phyloP scores from a whole-genome alignment of 2,113 vertebrate species.

The Pristiophorus japonicus region DNA sequence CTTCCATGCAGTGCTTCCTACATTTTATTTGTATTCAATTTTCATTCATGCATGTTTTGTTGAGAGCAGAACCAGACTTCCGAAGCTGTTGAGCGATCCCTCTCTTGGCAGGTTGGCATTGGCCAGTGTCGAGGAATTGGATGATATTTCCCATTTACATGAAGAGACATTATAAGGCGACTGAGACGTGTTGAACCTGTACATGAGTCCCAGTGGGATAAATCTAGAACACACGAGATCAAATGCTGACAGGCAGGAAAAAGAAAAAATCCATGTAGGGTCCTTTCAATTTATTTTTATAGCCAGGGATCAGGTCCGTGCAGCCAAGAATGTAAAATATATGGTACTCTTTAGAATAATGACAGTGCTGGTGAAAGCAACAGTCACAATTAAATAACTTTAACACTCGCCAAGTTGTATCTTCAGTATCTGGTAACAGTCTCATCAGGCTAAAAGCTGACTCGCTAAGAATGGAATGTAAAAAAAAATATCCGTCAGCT shows the following conservation, averaged over 20 bases:
- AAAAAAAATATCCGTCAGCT: neutral
- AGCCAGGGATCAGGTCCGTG: neutral
- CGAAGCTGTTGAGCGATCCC: slow-evolving; percentile 11
- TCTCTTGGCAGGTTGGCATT: neutral
- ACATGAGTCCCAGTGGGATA: neutral
- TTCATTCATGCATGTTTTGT: neutral
- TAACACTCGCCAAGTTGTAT: neutral
- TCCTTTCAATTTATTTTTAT: slow-evolving; percentile 17
- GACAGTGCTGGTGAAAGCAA: neutral
- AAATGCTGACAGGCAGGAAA: slow-evolving; percentile 27
- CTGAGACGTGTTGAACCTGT: neutral
- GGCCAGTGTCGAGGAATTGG: neutral
- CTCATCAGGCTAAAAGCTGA: neutral
- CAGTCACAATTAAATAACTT: slow-evolving; percentile 22
- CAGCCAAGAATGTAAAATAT: slow-evolving; percentile 16
- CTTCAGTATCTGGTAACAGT: too few relatives aligned
- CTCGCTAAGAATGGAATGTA: neutral
- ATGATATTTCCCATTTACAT: slow-evolving; percentile 1
- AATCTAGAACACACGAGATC: neutral
- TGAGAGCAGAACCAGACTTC: neutral
- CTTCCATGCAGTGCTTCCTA: neutral
- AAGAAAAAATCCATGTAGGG: slow-evolving; percentile 20
- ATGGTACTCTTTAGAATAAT: slow-evolving; percentile 29
- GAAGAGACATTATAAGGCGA: neutral
- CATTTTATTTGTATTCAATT: neutral